phyloP scores from a whole-genome alignment of 1,140 invertebrate species.

The Calosoma granatense region DNA sequence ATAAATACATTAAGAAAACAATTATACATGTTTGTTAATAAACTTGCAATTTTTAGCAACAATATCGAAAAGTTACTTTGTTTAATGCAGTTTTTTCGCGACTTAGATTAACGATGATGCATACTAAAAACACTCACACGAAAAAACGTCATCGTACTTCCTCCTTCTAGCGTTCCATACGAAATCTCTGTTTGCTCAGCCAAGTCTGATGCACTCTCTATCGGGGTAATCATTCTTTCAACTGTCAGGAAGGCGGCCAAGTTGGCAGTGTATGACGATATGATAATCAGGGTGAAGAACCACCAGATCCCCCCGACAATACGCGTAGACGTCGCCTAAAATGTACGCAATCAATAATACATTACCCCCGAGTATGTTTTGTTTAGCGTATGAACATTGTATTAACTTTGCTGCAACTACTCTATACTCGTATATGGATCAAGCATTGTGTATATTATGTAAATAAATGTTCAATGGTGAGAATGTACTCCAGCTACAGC shows the following conservation, averaged over 20 bases:
- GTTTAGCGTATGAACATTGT: no score
- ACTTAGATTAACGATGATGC: not conserved
- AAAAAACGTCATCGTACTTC: constrained; percentile 96
- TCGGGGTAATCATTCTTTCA: constrained; percentile 92
- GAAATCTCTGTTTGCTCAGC: constrained; percentile 88
- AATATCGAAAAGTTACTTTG: not conserved
- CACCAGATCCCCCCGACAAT: constrained; percentile 96
- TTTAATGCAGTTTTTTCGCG: no score
- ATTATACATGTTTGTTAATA: no score
- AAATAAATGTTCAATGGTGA: no score
- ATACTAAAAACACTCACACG: constrained; percentile 53
- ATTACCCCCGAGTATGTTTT: no score
- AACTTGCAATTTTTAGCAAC: not conserved
- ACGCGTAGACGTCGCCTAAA: constrained; percentile 81
- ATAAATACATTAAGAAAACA: constrained; percentile 24
- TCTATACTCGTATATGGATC: no score
- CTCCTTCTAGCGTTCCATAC: constrained; percentile 86
- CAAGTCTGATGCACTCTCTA: constrained; percentile 90
- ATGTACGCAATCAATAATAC: constrained; percentile 13
- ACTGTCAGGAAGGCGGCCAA: constrained; percentile 94
- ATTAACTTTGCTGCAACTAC: no score
- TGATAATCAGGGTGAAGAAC: constrained; percentile 98
- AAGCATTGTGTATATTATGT: no score
- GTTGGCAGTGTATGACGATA: constrained; percentile 97
- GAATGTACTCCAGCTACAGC: no score